Evolutionary conservation across 1,140 invertebrate genomes (phyloP), one percentile per base, ranked within the genome.

Genomic region (Drosophila nannoptera): DNA sequence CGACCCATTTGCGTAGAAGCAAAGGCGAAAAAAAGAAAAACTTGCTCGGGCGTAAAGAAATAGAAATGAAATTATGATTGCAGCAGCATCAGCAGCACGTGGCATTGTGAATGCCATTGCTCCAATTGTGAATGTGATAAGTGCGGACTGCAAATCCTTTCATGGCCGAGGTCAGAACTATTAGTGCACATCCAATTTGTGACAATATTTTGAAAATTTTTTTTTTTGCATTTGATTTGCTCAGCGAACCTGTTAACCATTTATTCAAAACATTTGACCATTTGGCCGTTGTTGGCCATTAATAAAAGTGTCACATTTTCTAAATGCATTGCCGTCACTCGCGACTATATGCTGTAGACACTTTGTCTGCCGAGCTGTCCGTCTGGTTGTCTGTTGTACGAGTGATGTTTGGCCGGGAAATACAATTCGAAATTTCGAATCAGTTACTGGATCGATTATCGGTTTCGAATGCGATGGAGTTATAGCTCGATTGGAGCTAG

Each of bases 141-240:
- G 67, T 66, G 43, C 61, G 64, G 12, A 7, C 38, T 67, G 78
- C 68, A 84, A 84, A 84, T 84, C 81, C 81, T 86, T 86, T 86
- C 81, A 86, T 86, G 81, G 81, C 77, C 82, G 81, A 86, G 81
- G 81, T 77, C 77, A 70, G 60, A 86, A 77, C 81, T 84, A 86
- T 84, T 84, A 84, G 81, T 84, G 81, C 77, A 59, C 77, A 48
- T 64, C 81, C 77, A 84, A 84, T 84, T 84, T 84, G 73, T 64
- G 73, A 67, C 63, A 63, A 66, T 50, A 80, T 62, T 65, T 53
- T 7, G 50, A 40, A 55, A 45, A 22, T 22, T 22, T 22, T 22
- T 3, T 3, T 22, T 22, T 50, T 49, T 67, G 46, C 49, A 35
- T 42, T 73, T 33, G n/a, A 43, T 16, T 43, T 43, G 40, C 12